These are phyloP conservation scores for Grapholita molesta DNA, from an alignment of 1,140 invertebrate species.

Conservation along the genomic window DNA sequence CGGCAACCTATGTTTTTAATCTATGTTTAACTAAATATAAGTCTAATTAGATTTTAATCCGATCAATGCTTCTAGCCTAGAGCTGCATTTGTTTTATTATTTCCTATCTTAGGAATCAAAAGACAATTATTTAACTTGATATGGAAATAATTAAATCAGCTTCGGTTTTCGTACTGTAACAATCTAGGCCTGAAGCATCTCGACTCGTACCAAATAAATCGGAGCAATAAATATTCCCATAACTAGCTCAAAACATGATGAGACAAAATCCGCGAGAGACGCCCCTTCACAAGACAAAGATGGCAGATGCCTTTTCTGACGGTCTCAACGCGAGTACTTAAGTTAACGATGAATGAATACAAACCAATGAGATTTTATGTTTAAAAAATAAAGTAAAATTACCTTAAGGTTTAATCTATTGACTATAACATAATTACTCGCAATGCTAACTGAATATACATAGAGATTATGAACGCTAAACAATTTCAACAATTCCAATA, in stretches of 20 bases:
- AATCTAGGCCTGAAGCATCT: not conserved
- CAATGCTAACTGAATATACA: conserved; percentile 16
- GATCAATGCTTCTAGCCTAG: not conserved
- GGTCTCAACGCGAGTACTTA: too few species aligned
- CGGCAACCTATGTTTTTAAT: not conserved
- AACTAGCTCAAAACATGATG: not conserved
- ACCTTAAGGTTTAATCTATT: conserved; percentile 14
- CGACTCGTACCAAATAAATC: not conserved
- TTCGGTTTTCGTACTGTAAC: not conserved
- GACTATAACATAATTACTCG: conserved; percentile 17
- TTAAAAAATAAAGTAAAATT: conserved; percentile 14
- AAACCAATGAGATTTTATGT: conserved; percentile 6
- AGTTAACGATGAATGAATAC: not conserved
- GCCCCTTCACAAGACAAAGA: not conserved
- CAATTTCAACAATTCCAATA: conserved; percentile 30
- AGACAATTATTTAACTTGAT: not conserved
- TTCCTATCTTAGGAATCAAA: not conserved
- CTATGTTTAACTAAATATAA: not conserved
- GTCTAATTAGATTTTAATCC: conserved; percentile 23
- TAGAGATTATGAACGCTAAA: conserved; percentile 14
- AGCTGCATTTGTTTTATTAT: not conserved
- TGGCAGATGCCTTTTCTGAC: not conserved
- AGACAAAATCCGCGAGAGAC: not conserved
- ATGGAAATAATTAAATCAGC: not conserved
- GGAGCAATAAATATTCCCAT: not conserved